Evolutionary conservation across 2,797 vertebrate species (phyloP).

Genomic region (Lophotriccus pileatus): DNA sequence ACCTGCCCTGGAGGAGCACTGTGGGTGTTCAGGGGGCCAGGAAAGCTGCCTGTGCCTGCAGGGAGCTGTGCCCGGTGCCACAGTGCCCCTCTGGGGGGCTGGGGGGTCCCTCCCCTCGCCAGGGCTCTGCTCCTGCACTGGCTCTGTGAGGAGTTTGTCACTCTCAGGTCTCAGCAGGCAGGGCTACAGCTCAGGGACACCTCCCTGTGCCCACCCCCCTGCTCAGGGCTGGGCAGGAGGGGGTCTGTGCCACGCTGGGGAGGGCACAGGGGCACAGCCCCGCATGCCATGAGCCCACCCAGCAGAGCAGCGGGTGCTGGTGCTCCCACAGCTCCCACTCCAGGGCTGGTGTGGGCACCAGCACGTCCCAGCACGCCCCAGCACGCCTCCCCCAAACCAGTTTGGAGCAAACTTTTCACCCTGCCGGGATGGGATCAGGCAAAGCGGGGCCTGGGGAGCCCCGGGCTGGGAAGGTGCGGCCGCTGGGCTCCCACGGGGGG

Average conservation of each 20-base stretch:
- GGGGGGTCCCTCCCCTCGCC: not conserved
- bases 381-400: not conserved
- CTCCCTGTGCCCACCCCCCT: not conserved
- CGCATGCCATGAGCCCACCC: not conserved
- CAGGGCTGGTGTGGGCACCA: not conserved
- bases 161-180: not conserved
- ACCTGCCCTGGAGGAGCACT: too few species aligned
- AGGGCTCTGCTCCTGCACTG: not conserved
- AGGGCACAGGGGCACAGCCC: not conserved
- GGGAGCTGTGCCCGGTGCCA: not conserved
- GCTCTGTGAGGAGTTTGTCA: not conserved
- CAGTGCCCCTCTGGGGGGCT: fast-evolving
- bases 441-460: not conserved
- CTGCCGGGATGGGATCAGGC: not conserved
- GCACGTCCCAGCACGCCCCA: not conserved
- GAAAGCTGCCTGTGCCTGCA: not conserved
- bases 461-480: fast-evolving
- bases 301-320: not conserved
- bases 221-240: not conserved
- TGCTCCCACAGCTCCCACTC: not conserved
- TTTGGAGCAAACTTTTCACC: not conserved
- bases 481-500: not conserved
- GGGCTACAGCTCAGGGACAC: not conserved
- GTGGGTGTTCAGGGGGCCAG: not conserved
- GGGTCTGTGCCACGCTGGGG: not conserved